phyloP scores from a whole-genome alignment of 2,888 invertebrate genomes.

The Phortica okadai region DNA sequence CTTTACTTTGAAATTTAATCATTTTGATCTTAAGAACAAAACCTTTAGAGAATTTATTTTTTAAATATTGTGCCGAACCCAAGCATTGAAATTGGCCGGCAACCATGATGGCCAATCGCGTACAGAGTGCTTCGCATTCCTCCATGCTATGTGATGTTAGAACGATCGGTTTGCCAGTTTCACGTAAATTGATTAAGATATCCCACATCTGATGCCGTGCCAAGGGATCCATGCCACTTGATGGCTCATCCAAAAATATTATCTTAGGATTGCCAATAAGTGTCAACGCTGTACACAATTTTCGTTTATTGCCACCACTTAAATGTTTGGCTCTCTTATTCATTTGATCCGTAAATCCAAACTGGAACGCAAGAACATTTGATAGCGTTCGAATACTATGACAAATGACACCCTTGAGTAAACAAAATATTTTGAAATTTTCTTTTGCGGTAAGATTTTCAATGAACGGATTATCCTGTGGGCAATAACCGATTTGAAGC shows the following conservation, averaged over 20 bases:
- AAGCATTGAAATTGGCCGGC: conserved; percentile 83
- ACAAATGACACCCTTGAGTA: conserved; percentile 78
- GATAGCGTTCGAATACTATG: conserved; percentile 59
- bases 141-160: conserved; percentile 90
- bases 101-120: conserved; percentile 87
- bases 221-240: conserved; percentile 76
- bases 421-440: conserved; percentile 80
- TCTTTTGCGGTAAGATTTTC: conserved; percentile 82
- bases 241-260: conserved; percentile 82
- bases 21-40: conserved; percentile 73
- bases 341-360: conserved; percentile 79
- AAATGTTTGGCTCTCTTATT: conserved; percentile 79
- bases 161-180: conserved; percentile 83
- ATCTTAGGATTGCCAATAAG: conserved; percentile 82
- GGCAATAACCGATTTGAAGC: conserved; percentile 80
- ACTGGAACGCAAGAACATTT: conserved; percentile 73
- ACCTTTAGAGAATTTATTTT: conserved; percentile 80
- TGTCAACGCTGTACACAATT: conserved; percentile 82
- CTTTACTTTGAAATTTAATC: not conserved
- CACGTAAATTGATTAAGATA: conserved; percentile 81
- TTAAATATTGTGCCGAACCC: conserved; percentile 84
- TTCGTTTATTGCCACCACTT: conserved; percentile 84
- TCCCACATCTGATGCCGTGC: conserved; percentile 85
- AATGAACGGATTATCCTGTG: conserved; percentile 83
- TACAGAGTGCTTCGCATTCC: conserved; percentile 88